phyloP scores from a whole-genome alignment of 2,888 invertebrate genomes.

The Xanthostigma xanthostigma region DNA sequence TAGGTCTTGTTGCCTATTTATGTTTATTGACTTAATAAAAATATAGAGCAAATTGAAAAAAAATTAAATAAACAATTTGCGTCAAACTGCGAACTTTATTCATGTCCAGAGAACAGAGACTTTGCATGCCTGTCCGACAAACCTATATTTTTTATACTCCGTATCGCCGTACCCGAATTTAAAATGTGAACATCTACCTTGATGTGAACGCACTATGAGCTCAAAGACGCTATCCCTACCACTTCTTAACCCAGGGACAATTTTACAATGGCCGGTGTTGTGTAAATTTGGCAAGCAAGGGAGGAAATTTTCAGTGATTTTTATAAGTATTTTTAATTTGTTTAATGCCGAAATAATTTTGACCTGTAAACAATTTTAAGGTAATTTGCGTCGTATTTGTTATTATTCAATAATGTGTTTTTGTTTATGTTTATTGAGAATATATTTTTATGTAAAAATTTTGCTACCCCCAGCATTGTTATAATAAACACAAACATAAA shows the following conservation, averaged over 20 bases:
- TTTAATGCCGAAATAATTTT: not conserved
- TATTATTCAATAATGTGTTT: not conserved
- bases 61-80: too few species aligned
- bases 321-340: not conserved
- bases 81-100: too few species aligned
- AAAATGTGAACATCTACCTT: too few species aligned
- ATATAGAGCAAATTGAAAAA: too few species aligned
- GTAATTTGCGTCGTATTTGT: not conserved
- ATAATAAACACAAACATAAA: conserved; percentile 2
- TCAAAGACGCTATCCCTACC: not conserved
- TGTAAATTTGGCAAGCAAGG: not conserved
- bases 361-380: not conserved
- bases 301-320: not conserved
- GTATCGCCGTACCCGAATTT: too few species aligned
- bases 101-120: too few species aligned
- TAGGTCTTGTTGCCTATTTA: too few species aligned
- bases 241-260: conserved; percentile 2
- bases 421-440: not conserved
- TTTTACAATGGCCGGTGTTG: conserved; percentile 6
- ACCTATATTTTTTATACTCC: too few species aligned
- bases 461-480: conserved; percentile 6
- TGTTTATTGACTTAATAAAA: too few species aligned
- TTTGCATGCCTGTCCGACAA: too few species aligned
- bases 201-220: too few species aligned
- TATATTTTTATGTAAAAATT: not conserved